Conservation (phyloP, 2,888 invertebrate genomes). For the Dicyrtoma fusca region DNA sequence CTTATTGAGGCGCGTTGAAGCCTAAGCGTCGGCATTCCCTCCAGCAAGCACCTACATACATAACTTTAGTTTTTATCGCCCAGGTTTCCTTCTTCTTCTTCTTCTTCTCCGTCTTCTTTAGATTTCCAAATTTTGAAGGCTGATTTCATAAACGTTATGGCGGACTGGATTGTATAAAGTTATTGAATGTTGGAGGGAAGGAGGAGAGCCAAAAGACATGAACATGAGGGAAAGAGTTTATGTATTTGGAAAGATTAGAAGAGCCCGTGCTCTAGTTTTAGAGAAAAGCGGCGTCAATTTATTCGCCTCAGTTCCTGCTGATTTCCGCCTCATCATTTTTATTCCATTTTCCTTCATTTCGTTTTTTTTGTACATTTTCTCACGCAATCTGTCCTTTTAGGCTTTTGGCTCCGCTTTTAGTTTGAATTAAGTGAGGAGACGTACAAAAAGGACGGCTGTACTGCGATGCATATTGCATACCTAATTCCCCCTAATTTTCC, state of each 20-base stretch:
- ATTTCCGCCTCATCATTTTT: constrained; percentile 43
- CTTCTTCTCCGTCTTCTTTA: too few relatives aligned
- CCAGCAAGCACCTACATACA: too few relatives aligned
- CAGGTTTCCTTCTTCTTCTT: too few relatives aligned
- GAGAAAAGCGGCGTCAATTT: constrained; percentile 23
- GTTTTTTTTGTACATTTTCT: constrained; percentile 14
- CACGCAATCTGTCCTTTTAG: constrained; percentile 17
- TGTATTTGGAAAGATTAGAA: constrained; percentile 2
- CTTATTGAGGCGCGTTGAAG: not conserved
- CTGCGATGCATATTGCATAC: too few relatives aligned
- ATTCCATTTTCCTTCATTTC: constrained; percentile 29
- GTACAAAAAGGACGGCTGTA: too few relatives aligned
- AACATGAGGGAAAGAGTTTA: not conserved
- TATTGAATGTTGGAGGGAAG: not conserved
- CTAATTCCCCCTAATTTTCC: too few relatives aligned
- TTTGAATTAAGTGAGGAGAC: too few relatives aligned
- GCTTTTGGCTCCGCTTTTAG: not conserved
- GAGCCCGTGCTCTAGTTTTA: constrained; percentile 9
- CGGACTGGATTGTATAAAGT: not conserved
- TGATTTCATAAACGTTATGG: too few relatives aligned
- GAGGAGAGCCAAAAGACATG: not conserved
- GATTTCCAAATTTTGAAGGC: too few relatives aligned
- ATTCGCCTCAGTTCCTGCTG: constrained; percentile 40
- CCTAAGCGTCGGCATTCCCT: too few relatives aligned
- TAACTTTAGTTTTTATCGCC: too few relatives aligned